These are phyloP conservation scores for Harpagifer antarcticus DNA, from an alignment of 2,797 vertebrate genomes.

Conservation along the genomic window DNA sequence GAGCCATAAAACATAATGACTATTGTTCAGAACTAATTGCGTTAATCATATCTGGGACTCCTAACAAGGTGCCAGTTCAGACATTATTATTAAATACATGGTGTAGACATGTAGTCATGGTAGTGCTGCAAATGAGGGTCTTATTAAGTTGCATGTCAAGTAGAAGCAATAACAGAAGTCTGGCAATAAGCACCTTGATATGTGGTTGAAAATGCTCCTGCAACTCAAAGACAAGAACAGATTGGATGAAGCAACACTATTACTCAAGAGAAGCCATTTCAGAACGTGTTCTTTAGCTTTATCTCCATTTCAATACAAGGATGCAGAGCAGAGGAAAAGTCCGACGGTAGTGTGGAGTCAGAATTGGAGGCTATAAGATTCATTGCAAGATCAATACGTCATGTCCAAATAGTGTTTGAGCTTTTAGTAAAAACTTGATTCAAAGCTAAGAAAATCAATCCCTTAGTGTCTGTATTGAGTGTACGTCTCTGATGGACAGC, in stretches of 20 bases:
- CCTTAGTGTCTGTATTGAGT: slow-evolving; percentile 32
- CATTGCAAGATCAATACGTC: background rate
- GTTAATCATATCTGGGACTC: slow-evolving; percentile 11
- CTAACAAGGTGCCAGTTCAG: slow-evolving; percentile 9
- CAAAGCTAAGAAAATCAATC: slow-evolving; percentile 34
- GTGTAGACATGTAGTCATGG: background rate
- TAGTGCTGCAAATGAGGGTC: no score
- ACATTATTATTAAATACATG: background rate
- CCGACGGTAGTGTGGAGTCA: background rate
- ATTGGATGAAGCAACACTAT: background rate
- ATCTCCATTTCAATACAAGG: background rate
- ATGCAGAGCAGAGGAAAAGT: background rate
- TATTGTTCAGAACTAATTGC: slow-evolving; percentile 23
- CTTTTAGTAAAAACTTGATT: slow-evolving; percentile 30
- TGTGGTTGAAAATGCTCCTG: background rate
- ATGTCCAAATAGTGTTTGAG: slow-evolving; percentile 14
- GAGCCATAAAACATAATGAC: slow-evolving; percentile 16
- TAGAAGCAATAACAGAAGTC: no score
- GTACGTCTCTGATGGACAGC: background rate
- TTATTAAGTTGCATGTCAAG: no score
- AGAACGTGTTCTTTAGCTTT: background rate
- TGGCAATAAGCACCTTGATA: background rate
- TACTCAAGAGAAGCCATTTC: background rate
- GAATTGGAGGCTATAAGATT: slow-evolving; percentile 8
- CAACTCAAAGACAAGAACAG: background rate